These are phyloP conservation scores for Leistus spinibarbis DNA, from an alignment of 2,888 invertebrate species.

Conservation along the genomic window DNA sequence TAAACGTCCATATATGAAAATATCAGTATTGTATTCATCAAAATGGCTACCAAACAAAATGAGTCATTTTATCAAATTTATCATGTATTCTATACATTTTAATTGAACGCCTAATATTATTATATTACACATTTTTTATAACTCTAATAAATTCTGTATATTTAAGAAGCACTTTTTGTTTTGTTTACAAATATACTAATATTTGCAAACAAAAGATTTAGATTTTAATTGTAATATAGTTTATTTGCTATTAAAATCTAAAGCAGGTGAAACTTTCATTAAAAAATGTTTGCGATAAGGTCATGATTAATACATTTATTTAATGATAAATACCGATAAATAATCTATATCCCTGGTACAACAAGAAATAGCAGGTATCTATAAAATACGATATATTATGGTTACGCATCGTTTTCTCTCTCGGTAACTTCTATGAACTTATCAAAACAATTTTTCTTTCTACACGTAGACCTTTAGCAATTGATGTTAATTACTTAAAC, in stretches of 20 bases:
- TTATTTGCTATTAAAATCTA: background rate
- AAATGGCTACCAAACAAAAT: background rate
- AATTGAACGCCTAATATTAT: too few relatives aligned
- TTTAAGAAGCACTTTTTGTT: too few relatives aligned
- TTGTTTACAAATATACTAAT: too few relatives aligned
- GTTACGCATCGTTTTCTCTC: background rate
- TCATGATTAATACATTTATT: background rate
- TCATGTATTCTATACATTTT: background rate
- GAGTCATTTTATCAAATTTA: background rate
- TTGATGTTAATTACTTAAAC: slow-evolving; percentile 35
- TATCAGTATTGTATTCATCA: background rate
- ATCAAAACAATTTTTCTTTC: slow-evolving; percentile 5
- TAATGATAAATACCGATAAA: background rate
- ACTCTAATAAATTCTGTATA: too few relatives aligned
- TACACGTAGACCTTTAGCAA: slow-evolving; percentile 26
- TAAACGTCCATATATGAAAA: too few relatives aligned
- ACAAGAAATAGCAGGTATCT: background rate
- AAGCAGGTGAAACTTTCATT: background rate
- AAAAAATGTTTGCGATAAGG: background rate
- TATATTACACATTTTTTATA: too few relatives aligned
- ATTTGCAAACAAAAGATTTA: too few relatives aligned
- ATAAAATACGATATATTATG: background rate
- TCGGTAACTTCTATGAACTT: background rate
- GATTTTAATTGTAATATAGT: too few relatives aligned
- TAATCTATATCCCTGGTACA: background rate